These are phyloP conservation scores for Anastatus disparis DNA, from an alignment of 1,140 invertebrate genomes.

Conservation along the genomic window DNA sequence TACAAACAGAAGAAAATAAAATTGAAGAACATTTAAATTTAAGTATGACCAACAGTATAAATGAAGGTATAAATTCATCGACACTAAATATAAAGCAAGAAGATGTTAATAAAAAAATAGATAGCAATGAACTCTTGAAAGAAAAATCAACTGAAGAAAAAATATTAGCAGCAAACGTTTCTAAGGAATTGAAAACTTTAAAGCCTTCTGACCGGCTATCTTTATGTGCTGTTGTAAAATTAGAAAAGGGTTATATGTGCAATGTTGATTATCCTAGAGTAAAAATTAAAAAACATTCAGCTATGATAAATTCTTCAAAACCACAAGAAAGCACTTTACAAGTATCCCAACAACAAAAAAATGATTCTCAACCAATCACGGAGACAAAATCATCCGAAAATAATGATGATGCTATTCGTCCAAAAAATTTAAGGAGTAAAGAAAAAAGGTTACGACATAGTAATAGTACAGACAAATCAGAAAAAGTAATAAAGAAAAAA, in stretches of 20 bases:
- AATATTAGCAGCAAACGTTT: not conserved
- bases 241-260: constrained; percentile 33
- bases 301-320: not conserved
- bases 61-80: not conserved
- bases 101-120: not conserved
- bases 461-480: constrained; percentile 1
- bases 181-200: not conserved
- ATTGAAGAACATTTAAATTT: not conserved
- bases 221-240: constrained; percentile 31
- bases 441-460: constrained; percentile 15
- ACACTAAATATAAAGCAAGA: constrained; percentile 22
- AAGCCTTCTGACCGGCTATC: not conserved
- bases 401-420: constrained; percentile 14
- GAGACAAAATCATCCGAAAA: not conserved
- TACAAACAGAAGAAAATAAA: not conserved
- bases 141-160: not conserved
- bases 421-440: constrained; percentile 50
- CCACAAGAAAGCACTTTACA: not conserved
- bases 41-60: not conserved
- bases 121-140: not conserved
- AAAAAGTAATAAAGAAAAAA: constrained; percentile 11
- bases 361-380: not conserved
- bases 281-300: constrained; percentile 34
- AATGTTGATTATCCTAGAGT: constrained; percentile 34
- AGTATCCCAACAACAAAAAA: not conserved